Percentiles rank a stretch among this genome's conserved stretches.
Conservation (phyloP, 2,113 vertebrate species). For the Rhinolophus sinicus region DNA sequence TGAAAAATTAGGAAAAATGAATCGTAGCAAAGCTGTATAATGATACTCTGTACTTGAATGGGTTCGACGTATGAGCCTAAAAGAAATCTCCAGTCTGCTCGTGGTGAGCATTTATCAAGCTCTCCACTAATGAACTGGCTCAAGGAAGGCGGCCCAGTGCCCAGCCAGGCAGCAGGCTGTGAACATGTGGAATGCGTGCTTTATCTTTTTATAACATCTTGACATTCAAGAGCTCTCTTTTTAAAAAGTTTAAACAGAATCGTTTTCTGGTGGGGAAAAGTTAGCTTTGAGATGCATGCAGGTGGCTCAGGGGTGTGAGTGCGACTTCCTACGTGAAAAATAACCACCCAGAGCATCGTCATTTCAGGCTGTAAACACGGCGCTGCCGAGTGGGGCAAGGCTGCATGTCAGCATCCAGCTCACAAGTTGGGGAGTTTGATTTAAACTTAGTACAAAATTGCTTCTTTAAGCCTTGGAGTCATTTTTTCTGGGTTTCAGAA, state of each 20-base stretch:
- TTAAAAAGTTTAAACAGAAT: conserved; percentile 50
- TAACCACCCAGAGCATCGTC: conserved; percentile 1
- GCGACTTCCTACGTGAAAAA: conserved; percentile 69
- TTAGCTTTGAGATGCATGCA: conserved; percentile 55
- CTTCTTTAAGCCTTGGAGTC: conserved; percentile 15
- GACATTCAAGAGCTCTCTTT: conserved; percentile 69
- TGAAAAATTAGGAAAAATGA: conserved; percentile 55
- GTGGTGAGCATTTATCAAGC: conserved; percentile 38
- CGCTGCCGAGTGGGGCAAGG: conserved; percentile 12
- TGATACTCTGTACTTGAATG: conserved; percentile 49
- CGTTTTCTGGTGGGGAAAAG: conserved; percentile 57
- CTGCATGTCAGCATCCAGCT: background rate
- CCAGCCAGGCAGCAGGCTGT: conserved; percentile 42
- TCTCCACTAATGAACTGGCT: conserved; percentile 44
- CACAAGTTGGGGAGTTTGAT: background rate
- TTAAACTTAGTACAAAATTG: conserved; percentile 53
- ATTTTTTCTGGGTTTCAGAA: conserved; percentile 43
- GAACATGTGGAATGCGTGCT: background rate
- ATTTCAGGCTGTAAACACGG: conserved; percentile 61
- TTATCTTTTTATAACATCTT: conserved; percentile 79
- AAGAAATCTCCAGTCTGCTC: background rate
- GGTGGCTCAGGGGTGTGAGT: conserved; percentile 65
- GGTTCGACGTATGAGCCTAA: background rate
- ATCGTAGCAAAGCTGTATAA: conserved; percentile 31
- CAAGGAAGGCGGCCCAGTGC: conserved; percentile 52